A percentile compares a stretch with the other conserved stretches of the same genome.
Evolutionary conservation across 2,888 invertebrate species (phyloP).

Genomic region (Nomada flava): DNA sequence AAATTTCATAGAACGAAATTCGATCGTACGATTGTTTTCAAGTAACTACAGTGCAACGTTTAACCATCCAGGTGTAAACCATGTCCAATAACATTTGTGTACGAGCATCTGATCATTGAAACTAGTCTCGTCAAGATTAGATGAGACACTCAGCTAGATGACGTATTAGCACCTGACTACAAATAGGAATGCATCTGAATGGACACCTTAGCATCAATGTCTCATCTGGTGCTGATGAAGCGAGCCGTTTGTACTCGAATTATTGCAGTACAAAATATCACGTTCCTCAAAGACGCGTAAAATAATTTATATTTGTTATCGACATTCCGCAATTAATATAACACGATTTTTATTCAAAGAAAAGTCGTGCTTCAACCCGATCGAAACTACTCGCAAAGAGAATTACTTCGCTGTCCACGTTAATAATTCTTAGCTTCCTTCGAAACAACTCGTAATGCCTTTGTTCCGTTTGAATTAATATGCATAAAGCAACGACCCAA

Average conservation of each 20-base stretch:
- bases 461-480: constrained; percentile 8
- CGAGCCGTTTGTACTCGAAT: background rate
- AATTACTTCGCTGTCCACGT: background rate
- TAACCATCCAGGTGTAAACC: background rate
- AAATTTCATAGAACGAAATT: no score
- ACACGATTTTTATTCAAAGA: background rate
- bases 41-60: background rate
- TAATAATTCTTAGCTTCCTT: background rate
- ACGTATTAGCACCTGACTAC: constrained; percentile 14
- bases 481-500: constrained; percentile 28
- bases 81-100: constrained; percentile 13
- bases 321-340: background rate
- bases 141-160: constrained; percentile 3
- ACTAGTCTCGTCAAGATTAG: constrained; percentile 23
- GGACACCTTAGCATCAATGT: constrained; percentile 16
- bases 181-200: constrained; percentile 14
- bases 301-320: background rate
- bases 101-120: constrained; percentile 12
- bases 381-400: background rate
- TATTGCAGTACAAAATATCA: background rate
- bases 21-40: no score
- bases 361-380: background rate
- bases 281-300: background rate
- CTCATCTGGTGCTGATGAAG: constrained; percentile 3
- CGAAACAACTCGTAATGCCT: background rate